Base-by-base conservation (phyloP, 2,888 invertebrate species). In the Drosophila mimetica region DNA sequence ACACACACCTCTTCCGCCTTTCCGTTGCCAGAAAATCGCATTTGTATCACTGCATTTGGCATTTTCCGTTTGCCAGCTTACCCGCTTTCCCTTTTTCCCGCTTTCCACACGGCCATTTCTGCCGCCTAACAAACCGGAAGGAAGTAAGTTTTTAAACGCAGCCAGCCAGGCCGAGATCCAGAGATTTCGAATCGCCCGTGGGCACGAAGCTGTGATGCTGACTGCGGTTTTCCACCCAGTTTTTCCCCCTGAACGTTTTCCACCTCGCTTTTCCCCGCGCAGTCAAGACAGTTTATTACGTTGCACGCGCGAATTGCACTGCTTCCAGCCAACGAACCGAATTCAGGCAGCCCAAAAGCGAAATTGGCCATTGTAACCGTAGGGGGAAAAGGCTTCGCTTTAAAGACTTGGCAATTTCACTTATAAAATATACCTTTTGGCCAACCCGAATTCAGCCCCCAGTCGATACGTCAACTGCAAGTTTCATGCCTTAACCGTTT, bases 101-200 rank as follows among this genome's bases (percentile, higher is more conserved):
- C n/a, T 9, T 25, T 32, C 34, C 50, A 30, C 44, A 18, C 28
- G 47, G 34, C 61, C 70, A 70, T 80, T 86, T 84, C 71, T 77
- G 80, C 66, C 76, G 82, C 74, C 85, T 86, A 84, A 85, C 84
- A 86, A 85, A 77, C 77, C 79, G 84, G 84, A 84, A 84, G 84
- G 84, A 86, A 84, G 87, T 80, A 79, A 86, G 82, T 86, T 86
- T 84, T 84, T 77, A 84, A 81, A 70, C 77, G 74, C 77, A 74
- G 57, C 53, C 57, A 59, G 55, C 28, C 70, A 64, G 44, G 44
- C 60, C 46, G 36, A 36, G 53, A 42, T 39, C 18, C 73, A 65
- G 59, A 48, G 52, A 63, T 44, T 22, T 46, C 44, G 39, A 32
- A 51, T 67, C 69, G 74, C 84, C 78, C 69, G 48, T 70, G 79